Evolutionary conservation across 1,140 invertebrate genomes (phyloP).

Genomic region (Himalopsyche phryganea): DNA sequence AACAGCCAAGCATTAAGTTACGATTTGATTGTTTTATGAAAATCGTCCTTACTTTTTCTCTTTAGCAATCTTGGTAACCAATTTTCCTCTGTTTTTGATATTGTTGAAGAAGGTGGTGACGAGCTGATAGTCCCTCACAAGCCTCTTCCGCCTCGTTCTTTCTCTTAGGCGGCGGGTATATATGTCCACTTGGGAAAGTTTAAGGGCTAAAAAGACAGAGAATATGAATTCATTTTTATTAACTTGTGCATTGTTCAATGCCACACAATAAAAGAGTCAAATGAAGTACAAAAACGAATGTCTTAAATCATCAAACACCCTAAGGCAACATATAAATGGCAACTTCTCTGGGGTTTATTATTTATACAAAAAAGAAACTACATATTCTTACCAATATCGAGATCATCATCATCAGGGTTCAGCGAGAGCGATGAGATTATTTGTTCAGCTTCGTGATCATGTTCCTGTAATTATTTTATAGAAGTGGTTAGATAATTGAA

Average conservation of each 20-base stretch:
- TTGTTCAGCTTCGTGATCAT: slow-evolving; percentile 88
- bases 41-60: slow-evolving; percentile 64
- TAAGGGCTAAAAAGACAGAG: slow-evolving; percentile 54
- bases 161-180: slow-evolving; percentile 82
- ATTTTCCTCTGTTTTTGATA: slow-evolving; percentile 60
- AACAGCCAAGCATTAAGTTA: no score
- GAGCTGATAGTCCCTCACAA: slow-evolving; percentile 82
- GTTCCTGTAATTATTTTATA: slow-evolving; percentile 67
- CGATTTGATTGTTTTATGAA: no score
- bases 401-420: slow-evolving; percentile 81
- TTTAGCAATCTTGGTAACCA: slow-evolving; percentile 62
- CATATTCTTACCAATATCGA: slow-evolving; percentile 71
- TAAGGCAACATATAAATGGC: no score
- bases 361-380: no score
- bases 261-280: no score
- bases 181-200: slow-evolving; percentile 82
- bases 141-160: slow-evolving; percentile 79
- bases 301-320: no score
- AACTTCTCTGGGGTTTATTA: no score
- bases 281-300: no score
- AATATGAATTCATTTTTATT: slow-evolving; percentile 38
- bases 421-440: slow-evolving; percentile 78
- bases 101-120: slow-evolving; percentile 75
- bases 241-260: no score
- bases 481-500: no score